Base-by-base conservation (phyloP, 2,113 vertebrate species). In the Phylloscopus trochiloides region DNA sequence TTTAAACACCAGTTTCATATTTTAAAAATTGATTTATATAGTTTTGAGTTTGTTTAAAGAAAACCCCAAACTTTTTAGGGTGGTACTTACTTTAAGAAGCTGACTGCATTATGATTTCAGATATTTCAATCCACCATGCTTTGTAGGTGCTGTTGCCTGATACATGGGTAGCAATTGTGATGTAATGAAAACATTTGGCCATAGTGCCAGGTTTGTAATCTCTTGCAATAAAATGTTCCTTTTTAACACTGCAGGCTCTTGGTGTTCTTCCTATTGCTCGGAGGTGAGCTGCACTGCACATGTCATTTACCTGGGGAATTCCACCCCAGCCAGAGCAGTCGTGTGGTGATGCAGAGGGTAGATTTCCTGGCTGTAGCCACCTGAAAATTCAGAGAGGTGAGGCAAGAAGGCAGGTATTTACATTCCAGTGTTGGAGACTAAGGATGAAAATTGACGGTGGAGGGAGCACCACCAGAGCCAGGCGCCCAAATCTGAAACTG, bases 181-280 rank as follows among this genome's bases (percentile, higher is more conserved):
- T 95, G 95, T 96, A 96, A 92, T 66, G 85, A 92, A 94, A 95
- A 70, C 34, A 18, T 93, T 80, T 93, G 95, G 93, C 95, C 87
- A 0, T 31, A n/a, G 87, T 36, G 96, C 95, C 90, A 20, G 55
- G 55, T 96, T 93, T 97, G 96, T 96, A 96, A 96, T 79, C 63
- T 94, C 92, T 88, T 96, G 94, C 95, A 96, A 97, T 97, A 95
- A 97, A 96, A 90, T 88, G 51, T 94, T 97, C 63, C 81, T 96
- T 94, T 96, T 75, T 95, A 94, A 96, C 85, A 79, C 82, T 6
- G 16, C 86, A 95, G 90, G 79, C 93, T 92, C 74, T 43, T 94
- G 63, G 67, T 70, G 29, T 92, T 95, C 74, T 96, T 95, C 40
- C 63, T 18, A 2, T 52, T 31, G 67, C 36, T 68, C 0, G 0